A percentile compares a stretch with the other conserved stretches of the same genome.
These are phyloP conservation scores for Wasmannia auropunctata DNA, from an alignment of 1,140 invertebrate species.

Conservation along the genomic window DNA sequence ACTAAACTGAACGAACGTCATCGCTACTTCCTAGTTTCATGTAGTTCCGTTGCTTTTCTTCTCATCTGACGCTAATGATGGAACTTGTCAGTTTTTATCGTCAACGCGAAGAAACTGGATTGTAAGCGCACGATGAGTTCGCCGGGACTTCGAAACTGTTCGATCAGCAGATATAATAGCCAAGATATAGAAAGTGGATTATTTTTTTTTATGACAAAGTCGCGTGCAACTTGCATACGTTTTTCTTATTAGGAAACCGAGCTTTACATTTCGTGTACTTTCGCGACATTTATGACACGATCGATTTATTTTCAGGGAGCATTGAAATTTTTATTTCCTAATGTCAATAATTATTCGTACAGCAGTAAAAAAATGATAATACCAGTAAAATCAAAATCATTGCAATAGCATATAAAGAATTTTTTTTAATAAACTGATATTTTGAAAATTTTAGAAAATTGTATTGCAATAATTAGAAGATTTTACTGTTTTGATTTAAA, in stretches of 20 bases:
- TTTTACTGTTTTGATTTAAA: no score
- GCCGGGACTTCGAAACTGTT: neutral
- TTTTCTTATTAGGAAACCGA: neutral
- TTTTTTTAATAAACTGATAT: neutral
- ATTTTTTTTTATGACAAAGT: neutral
- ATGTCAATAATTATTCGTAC: neutral
- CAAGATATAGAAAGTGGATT: neutral
- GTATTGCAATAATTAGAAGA: neutral
- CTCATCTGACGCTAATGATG: conserved; percentile 25
- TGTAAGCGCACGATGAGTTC: neutral
- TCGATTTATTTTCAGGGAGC: neutral
- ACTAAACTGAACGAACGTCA: neutral
- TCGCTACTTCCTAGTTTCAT: neutral
- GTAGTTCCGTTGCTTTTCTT: conserved; percentile 8
- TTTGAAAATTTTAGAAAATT: neutral
- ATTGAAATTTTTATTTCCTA: neutral
- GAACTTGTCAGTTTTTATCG: neutral
- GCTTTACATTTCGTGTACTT: neutral
- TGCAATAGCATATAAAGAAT: neutral
- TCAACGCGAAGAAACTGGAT: neutral
- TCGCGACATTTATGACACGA: neutral
- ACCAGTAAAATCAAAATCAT: neutral
- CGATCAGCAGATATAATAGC: neutral
- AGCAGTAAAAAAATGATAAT: neutral
- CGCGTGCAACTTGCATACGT: neutral